Percentiles rank a stretch among this genome's conserved stretches.
Conservation (phyloP, 2,797 vertebrate species). For the Pangasius larnaudii region DNA sequence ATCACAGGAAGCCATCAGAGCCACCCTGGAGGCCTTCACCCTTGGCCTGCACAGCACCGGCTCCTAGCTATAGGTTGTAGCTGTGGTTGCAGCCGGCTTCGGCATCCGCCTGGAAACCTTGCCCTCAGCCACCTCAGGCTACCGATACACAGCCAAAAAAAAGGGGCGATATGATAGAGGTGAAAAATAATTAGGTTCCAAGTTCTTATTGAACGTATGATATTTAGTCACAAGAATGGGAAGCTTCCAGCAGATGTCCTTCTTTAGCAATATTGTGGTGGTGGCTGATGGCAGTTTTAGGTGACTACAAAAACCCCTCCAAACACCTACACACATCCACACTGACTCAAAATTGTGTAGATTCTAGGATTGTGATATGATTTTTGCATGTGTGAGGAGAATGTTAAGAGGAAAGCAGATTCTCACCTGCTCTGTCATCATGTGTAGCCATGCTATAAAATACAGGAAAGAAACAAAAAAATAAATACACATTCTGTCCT, state of each 20-base stretch:
- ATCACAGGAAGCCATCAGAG: not conserved
- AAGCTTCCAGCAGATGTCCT: slow-evolving; percentile 62
- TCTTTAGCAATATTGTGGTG: slow-evolving; percentile 60
- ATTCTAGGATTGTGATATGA: not conserved
- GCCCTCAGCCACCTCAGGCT: not conserved
- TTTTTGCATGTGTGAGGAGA: not conserved
- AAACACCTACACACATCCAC: not conserved
- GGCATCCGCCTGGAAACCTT: not conserved
- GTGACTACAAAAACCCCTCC: not conserved
- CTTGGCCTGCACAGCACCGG: not conserved
- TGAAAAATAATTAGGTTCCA: not conserved
- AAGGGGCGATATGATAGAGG: not conserved
- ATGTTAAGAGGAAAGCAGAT: not conserved
- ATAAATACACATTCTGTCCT: not conserved
- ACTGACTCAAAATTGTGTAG: not conserved
- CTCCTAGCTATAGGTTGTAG: not conserved
- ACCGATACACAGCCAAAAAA: not conserved
- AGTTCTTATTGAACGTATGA: not conserved
- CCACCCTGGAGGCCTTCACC: not conserved
- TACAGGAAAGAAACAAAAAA: not conserved
- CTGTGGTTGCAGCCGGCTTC: not conserved
- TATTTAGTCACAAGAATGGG: slow-evolving; percentile 15
- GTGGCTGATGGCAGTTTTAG: not conserved
- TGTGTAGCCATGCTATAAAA: not conserved
- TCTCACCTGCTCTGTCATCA: not conserved